Evolutionary conservation across 53 echinoderm and acorn worm species (phyloP), one percentile per base, ranked within the genome.

Genomic region (Holothuria scabra): DNA sequence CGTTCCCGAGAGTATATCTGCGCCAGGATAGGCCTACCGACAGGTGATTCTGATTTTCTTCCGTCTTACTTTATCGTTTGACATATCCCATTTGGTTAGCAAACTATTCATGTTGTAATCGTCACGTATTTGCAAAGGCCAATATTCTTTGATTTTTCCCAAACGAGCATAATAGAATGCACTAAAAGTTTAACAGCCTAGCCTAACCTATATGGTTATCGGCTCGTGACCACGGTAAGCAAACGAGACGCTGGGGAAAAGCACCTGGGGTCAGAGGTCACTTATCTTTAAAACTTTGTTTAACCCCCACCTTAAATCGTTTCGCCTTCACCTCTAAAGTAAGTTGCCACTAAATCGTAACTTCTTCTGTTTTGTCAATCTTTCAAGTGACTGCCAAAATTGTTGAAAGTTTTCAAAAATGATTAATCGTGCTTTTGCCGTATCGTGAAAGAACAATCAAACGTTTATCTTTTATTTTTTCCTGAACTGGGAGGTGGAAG

Each of bases 181-280:
- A 52, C 14, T 52, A 52, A 52, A 52, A 52, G 16, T 52, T 52
- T 52, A 52, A 52, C 14, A 52, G 34, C n/a, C n/a, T n/a, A 69
- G 34, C 41, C 31, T 49, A 44, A 72, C 46, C 46, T n/a, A 2
- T n/a, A 2, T 44, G 72, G 72, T 72, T 72, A 72, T 72, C 72
- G 21, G 46, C 46, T 72, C 72, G 48, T 72, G 46, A 72, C 72
- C 72, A 49, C 72, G 72, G 46, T 44, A 72, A 25, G 44, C 72
- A 72, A 72, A 72, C 72, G 72, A 72, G 72, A 72, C 72, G 22
- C 22, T 41, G 25, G 72, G 72, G 72, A 72, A 48, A 48, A 72
- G 46, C 46, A 72, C 72, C 72, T 72, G 72, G 46, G 72, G 72
- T 72, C 49, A 72, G 24, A 44, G 72, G 44, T 22, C 37, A 48